Conservation (phyloP, 2,888 invertebrate species). For the Papilio gigon region DNA sequence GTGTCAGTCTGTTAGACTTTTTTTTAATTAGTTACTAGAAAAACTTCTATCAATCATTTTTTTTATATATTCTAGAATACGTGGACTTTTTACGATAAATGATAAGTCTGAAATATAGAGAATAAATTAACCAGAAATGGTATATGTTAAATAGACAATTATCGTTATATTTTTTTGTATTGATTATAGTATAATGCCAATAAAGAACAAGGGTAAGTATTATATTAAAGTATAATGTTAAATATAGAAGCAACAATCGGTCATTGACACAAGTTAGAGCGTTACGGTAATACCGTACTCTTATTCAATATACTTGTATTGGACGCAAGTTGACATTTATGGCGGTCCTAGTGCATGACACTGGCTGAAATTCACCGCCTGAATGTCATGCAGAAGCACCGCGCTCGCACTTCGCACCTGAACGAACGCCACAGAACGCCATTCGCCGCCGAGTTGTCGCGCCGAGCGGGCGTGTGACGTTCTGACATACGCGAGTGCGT, state of each 20-base stretch:
- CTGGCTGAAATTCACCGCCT: conserved; percentile 24
- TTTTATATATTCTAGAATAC: background rate
- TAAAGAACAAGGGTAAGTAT: no score
- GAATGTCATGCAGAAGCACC: conserved; percentile 26
- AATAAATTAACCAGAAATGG: background rate
- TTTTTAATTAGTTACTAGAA: no score
- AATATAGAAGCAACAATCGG: background rate
- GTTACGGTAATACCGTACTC: background rate
- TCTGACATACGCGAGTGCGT: conserved; percentile 28
- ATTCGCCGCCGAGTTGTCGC: conserved; percentile 33
- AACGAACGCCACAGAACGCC: conserved; percentile 21
- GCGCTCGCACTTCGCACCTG: conserved; percentile 36
- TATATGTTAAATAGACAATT: background rate
- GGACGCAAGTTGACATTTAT: conserved; percentile 27
- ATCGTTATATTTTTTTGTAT: background rate
- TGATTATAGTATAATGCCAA: background rate
- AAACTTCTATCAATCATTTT: no score
- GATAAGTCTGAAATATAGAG: background rate
- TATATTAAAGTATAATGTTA: background rate
- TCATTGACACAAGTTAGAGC: background rate
- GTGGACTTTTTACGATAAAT: background rate
- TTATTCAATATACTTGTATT: conserved; percentile 29
- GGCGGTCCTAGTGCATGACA: conserved; percentile 11
- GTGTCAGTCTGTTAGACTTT: no score
- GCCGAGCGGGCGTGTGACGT: conserved; percentile 21